These are phyloP conservation scores for Hylomyscus alleni DNA, from an alignment of 2,797 vertebrate genomes.

Conservation along the genomic window DNA sequence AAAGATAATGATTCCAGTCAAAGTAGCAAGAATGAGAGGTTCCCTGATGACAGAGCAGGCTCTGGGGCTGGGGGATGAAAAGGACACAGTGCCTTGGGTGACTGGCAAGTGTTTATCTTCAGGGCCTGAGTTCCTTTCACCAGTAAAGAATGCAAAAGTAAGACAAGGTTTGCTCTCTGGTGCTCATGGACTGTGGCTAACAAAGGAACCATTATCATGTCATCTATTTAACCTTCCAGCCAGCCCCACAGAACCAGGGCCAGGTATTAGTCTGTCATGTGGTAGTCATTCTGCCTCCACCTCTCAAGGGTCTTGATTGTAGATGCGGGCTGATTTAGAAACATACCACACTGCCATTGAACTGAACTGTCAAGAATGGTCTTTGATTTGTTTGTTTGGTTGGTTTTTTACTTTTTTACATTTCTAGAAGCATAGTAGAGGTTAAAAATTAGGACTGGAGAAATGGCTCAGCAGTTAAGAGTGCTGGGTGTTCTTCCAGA, in stretches of 20 bases:
- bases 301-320: neutral
- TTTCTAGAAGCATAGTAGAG: slow-evolving; percentile 33
- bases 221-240: neutral
- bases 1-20: neutral
- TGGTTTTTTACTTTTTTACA: neutral
- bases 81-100: neutral
- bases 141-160: neutral
- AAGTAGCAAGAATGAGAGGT: neutral
- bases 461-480: neutral
- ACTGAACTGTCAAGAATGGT: neutral
- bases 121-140: neutral
- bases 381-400: neutral
- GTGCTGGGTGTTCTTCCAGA: neutral
- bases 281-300: neutral
- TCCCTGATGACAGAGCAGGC: neutral
- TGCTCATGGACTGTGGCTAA: neutral
- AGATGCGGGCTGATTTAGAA: neutral
- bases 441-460: neutral
- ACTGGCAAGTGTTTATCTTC: neutral
- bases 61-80: neutral
- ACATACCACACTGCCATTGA: neutral
- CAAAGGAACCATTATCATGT: neutral
- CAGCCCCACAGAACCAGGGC: neutral
- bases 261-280: neutral
- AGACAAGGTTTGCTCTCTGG: neutral